These are phyloP conservation scores for Brienomyrus longianalis DNA, from an alignment of 2,113 vertebrate species.

Conservation along the genomic window DNA sequence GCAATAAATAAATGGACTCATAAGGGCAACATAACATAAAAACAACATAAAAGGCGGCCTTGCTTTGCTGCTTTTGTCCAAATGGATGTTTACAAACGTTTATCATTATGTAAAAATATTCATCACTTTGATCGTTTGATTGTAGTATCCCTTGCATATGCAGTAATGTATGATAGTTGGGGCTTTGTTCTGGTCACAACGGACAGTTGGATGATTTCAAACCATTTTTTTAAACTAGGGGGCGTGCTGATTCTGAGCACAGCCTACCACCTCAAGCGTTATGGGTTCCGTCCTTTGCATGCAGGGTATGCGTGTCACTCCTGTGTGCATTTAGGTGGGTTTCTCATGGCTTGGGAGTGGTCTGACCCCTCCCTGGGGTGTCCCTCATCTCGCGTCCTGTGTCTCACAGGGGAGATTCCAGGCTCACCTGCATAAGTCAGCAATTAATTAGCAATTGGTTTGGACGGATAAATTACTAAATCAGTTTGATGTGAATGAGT, in stretches of 20 bases:
- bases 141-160: neutral
- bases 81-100: neutral
- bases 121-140: conserved; percentile 1
- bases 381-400: neutral
- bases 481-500: neutral
- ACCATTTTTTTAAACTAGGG: neutral
- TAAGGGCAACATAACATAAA: neutral
- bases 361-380: neutral
- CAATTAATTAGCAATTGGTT: neutral
- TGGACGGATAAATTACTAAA: neutral
- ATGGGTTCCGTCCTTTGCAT: neutral
- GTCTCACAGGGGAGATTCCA: neutral
- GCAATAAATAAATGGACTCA: neutral
- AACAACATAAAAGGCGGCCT: neutral
- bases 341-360: neutral
- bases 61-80: neutral
- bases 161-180: neutral
- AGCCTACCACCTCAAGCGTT: neutral
- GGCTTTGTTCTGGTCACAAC: neutral
- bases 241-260: neutral
- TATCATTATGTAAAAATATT: conserved; percentile 16
- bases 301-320: neutral
- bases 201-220: neutral
- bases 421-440: neutral
- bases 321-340: neutral